Base-by-base conservation (phyloP, 2,113 vertebrate genomes). In the Cyanoderma ruficeps region DNA sequence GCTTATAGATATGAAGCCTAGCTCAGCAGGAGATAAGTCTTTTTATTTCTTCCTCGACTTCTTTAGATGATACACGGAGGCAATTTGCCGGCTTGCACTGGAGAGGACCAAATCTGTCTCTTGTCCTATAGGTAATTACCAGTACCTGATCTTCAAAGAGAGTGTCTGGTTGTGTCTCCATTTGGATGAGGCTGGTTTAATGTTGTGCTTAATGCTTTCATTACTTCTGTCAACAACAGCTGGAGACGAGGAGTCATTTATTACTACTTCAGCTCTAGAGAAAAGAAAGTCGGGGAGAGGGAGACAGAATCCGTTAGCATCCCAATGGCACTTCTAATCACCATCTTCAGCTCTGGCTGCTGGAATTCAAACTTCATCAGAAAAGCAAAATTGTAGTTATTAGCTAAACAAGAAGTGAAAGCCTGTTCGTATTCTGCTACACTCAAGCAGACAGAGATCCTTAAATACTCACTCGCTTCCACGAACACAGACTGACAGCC, bases 161-260 rank as follows among this genome's bases (percentile, higher is more conserved):
- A 98, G 97, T 6, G 98, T 98, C 98, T 98, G 97, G 96, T 98
- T 98, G 97, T 98, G 98, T 92, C 93, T 98, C 98, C 98, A 98
- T 83, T 94, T 98, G 96, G 97, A 95, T 31, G 96, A 94, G 91
- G 97, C 95, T 65, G 98, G 97, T 94, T 97, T 98, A 93, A 97
- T 97, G 92, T 91, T 96, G 95, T 97, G 98, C 90, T 98, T 98
- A 92, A 98, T 93, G 94, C 96, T 98, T 95, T 98, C 98, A 94
- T 98, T 98, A 90, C 97, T 98, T 97, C 97, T 98, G 96, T 98
- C 98, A 97, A 95, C 97, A 91, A 97, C 96, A 95, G 98, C 95
- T 96, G 98, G 98, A 60, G 96, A 93, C 1, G 97, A 98, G 74
- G 98, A 98, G 68, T 98, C 97, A 92, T 98, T 98, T 96, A 98